Evolutionary conservation across 92 coral and sea anemone species (phyloP), one percentile per base, ranked within the genome.

Genomic region (Galaxea fascicularis): DNA sequence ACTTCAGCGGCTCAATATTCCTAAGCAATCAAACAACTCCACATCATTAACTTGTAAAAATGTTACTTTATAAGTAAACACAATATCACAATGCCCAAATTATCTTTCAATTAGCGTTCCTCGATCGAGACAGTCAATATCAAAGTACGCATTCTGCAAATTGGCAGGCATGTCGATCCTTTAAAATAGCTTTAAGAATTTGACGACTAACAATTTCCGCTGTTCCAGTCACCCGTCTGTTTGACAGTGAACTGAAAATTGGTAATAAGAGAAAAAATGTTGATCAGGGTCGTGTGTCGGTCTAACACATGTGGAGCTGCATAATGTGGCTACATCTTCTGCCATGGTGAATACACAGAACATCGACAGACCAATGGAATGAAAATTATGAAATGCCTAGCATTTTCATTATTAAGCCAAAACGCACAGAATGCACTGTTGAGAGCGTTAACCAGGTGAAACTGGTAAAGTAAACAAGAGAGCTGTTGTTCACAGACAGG

Each of bases 1-100:
- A 20, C 27, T 27, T 66, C 18, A 21, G 20, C 62, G 51, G 67
- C 22, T 59, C 75, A 79, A 66, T 66, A 79, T 66, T 18, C 25
- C 51, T 18, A 35, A 75, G 22, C 64, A n/a, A 58, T 73, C 17
- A 83, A 75, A n/a, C 66, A 11, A 75, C 63, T 68, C 53, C 39
- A 75, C 7, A 65, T 39, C 58, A 52, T 49, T 79, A 67, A 49
- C 62, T 54, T 28, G 30, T 71, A 44, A 46, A 71, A 66, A 79
- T 51, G 84, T 66, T 51, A 79, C 84, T 79, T 65, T 28, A 51
- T 21, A 25, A 11, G 74, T 18, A 47, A 39, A n/a, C 3, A 22
- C 26, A 79, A 79, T 65, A 79, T 79, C 22, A 51, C 4, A 45
- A 79, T 47, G 28, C 49, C 31, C n/a, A 25, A 49, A 65, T 10